Evolutionary conservation across 2,113 vertebrate genomes (phyloP).

Genomic region (Suricata suricatta): DNA sequence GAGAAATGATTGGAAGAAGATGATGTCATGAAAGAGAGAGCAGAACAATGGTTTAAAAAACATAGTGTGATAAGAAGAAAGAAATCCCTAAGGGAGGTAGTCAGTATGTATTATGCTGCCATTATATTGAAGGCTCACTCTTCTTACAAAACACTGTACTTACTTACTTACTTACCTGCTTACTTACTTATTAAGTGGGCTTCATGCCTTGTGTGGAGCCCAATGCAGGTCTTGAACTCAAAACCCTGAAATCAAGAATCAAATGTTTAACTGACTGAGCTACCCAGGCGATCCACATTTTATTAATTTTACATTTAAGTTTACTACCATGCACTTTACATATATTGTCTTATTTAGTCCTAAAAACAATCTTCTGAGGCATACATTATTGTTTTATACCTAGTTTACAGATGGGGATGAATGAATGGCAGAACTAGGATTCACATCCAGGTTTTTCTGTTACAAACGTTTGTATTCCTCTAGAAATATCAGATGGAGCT

Average conservation of each 20-base stretch:
- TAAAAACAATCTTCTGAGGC: not conserved
- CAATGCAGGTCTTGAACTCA: too few species aligned
- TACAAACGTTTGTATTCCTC: not conserved
- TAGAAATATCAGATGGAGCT: not conserved
- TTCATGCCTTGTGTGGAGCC: too few species aligned
- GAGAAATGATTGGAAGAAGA: not conserved
- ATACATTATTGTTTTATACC: not conserved
- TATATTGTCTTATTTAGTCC: not conserved
- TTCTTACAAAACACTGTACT: not conserved
- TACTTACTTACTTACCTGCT: too few species aligned
- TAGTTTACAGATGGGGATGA: not conserved
- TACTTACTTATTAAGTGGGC: too few species aligned
- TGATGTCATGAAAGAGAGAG: not conserved
- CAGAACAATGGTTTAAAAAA: not conserved
- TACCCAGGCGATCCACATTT: not conserved
- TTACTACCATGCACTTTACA: not conserved
- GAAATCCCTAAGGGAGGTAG: not conserved
- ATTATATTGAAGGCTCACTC: not conserved
- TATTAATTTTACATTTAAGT: not conserved
- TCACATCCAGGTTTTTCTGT: not conserved
- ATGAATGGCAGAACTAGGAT: not conserved
- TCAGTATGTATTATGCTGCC: not conserved
- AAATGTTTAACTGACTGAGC: too few species aligned
- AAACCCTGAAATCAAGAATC: too few species aligned
- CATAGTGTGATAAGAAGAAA: not conserved